Evolutionary conservation across 2,888 invertebrate species (phyloP).

Genomic region (Xestia rhomboidea): DNA sequence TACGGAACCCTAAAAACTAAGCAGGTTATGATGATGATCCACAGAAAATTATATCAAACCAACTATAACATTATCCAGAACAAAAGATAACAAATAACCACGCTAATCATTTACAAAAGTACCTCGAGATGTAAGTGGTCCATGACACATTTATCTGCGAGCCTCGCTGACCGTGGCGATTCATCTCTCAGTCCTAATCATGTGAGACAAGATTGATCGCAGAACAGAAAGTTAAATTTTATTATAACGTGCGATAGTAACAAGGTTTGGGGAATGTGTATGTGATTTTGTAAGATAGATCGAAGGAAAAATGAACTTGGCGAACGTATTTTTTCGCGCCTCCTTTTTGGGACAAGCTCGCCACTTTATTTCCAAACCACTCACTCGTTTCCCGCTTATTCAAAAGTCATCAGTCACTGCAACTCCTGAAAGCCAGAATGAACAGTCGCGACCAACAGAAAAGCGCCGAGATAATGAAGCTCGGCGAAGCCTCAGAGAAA

Average conservation of each 20-base stretch:
- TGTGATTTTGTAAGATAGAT: conserved; percentile 17
- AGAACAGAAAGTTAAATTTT: conserved; percentile 41
- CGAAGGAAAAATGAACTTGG: not conserved
- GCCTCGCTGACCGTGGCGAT: conserved; percentile 44
- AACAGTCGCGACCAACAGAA: too few relatives aligned
- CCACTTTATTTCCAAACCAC: too few relatives aligned
- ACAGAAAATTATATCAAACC: conserved; percentile 2
- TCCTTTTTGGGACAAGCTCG: too few relatives aligned
- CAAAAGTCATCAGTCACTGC: too few relatives aligned
- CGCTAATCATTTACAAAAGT: conserved; percentile 18
- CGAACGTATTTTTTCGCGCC: not conserved
- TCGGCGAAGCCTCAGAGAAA: too few relatives aligned
- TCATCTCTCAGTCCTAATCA: conserved; percentile 59
- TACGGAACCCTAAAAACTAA: too few relatives aligned
- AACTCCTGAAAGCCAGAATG: too few relatives aligned
- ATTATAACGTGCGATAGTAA: conserved; percentile 33
- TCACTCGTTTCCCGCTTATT: too few relatives aligned
- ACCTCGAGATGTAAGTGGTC: conserved; percentile 7
- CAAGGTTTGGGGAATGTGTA: conserved; percentile 22
- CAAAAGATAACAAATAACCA: conserved; percentile 10
- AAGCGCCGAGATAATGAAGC: too few relatives aligned
- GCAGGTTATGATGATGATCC: not conserved
- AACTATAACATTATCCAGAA: not conserved
- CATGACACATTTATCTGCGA: conserved; percentile 31
- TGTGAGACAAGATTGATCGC: conserved; percentile 65